Conservation (phyloP, 2,113 vertebrate genomes). For the Burhinus oedicnemus region DNA sequence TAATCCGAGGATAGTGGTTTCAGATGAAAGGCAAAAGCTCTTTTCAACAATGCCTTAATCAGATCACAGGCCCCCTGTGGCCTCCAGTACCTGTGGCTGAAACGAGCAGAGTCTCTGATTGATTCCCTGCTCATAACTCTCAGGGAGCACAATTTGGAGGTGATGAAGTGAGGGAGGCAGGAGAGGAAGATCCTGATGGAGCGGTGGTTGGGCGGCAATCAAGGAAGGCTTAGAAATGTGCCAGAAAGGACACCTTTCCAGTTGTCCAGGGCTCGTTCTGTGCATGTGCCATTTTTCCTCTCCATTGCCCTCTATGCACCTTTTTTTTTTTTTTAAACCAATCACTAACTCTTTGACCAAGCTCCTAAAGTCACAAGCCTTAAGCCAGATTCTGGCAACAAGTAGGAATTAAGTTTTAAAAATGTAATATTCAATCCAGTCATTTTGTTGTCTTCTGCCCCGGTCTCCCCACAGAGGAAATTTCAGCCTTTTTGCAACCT, state of each 20-base stretch:
- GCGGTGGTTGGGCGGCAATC: neutral
- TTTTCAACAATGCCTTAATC: slow-evolving; percentile 10
- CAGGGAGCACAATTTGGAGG: neutral
- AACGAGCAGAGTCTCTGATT: neutral
- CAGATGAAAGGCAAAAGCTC: neutral
- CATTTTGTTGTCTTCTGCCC: neutral
- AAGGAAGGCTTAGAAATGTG: neutral
- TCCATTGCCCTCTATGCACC: neutral
- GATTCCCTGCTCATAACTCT: neutral
- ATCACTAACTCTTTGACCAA: neutral
- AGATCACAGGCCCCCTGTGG: neutral
- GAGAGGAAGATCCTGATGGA: neutral
- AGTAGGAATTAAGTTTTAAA: neutral
- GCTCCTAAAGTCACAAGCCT: neutral
- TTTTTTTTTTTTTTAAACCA: neutral
- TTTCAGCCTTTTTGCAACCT: neutral
- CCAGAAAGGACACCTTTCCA: neutral
- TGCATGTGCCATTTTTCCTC: neutral
- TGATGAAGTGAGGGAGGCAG: neutral
- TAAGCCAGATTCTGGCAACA: neutral
- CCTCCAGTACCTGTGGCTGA: neutral
- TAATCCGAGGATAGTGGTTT: neutral
- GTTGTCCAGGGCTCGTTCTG: neutral
- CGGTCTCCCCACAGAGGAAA: neutral
- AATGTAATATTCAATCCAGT: neutral